Evolutionary conservation across 2,797 vertebrate genomes (phyloP), one percentile per base, ranked within the genome.

Genomic region (Chiloscyllium punctatum): DNA sequence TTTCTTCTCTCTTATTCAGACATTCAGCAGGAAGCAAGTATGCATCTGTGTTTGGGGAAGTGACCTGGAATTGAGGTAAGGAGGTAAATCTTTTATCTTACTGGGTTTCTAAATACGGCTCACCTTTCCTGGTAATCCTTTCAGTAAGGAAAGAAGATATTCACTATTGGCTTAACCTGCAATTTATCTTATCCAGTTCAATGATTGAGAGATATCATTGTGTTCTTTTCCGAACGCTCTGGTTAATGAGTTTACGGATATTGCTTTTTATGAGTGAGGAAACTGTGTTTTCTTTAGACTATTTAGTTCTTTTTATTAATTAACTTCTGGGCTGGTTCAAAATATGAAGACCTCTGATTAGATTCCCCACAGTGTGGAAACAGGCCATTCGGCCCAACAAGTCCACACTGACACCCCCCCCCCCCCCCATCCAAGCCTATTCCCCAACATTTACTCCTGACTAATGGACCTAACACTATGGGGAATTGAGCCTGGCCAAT

Each of bases 111-210:
- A 57, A 42, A 2, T 30, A 37, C 30, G 51, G 25, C 71, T 95
- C 94, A 57, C 13, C 48, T 95, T 95, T 77, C 94, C 48, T 77
- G 48, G 71, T 74, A 95, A 95, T 95, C 69, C 69, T 92, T 30
- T 72, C 2, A 51, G n/a, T 48, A n/a, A 53, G 71, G 94, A 74
- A 74, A 48, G 37, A 94, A 72, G 21, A 71, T 74, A 72, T 77
- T 95, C 77, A 57, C 42, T 11, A 95, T 77, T n/a, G 30, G 48
- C 33, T 95, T 71, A 77, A 48, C 94, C 77, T 71, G 77, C 25
- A 69, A 42, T 18, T 77, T 95, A 53, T 77, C 94, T 95, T n/a
- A 74, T 57, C 71, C 94, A 95, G 33, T 74, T 77, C 33, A 33
- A 77, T 48, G 57, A 11, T 53, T 77, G 94, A 95, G 71, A 53